Evolutionary conservation across 2,113 vertebrate genomes (phyloP), one percentile per base, ranked within the genome.

Genomic region (Jacana jacana): DNA sequence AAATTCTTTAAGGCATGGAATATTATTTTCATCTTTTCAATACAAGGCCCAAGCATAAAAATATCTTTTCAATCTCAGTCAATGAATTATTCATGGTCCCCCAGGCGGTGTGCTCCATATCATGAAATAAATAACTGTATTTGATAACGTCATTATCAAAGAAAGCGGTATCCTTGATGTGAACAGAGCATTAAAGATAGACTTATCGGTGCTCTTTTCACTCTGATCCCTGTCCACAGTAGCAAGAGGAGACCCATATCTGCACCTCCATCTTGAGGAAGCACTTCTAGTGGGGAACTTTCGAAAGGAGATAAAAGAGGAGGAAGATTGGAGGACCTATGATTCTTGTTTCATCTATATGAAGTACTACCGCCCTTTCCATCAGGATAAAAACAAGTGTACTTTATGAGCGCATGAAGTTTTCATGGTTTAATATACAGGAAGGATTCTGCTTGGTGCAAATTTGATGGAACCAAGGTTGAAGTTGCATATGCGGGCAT

Each of bases 101-200:
- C 31, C 46, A 91, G 89, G 92, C 80, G 0, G 69, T 86, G 72
- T 22, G 31, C 76, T 95, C 86, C 51, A 61, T 90, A 96, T 97
- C 55, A 86, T 85, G 93, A 95, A 95, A 97, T 95, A 97, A 96
- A 97, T 96, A 97, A 95, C 57, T 88, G 60, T 66, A 92, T 97
- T 96, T 95, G 91, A 96, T 96, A 96, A 96, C 0, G 68, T 93
- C 93, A 95, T 96, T 94, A 95, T 94, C 91, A 96, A 96, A 95
- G 81, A 94, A 92, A 89, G 75, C 35, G 12, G 57, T 94, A 90
- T 91, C 81, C 77, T 78, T 90, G 79, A 92, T 93, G 82, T 93
- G 90, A 95, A 61, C 76, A 88, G 69, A 94, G 52, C 46, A 86
- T 81, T 90, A 86, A 81, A 92, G 72, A 90, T 35, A 88, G n/a